Percentiles rank a stretch among this genome's conserved stretches.
Evolutionary conservation across 2,888 invertebrate genomes (phyloP).

Genomic region (Rhingia rostrata): DNA sequence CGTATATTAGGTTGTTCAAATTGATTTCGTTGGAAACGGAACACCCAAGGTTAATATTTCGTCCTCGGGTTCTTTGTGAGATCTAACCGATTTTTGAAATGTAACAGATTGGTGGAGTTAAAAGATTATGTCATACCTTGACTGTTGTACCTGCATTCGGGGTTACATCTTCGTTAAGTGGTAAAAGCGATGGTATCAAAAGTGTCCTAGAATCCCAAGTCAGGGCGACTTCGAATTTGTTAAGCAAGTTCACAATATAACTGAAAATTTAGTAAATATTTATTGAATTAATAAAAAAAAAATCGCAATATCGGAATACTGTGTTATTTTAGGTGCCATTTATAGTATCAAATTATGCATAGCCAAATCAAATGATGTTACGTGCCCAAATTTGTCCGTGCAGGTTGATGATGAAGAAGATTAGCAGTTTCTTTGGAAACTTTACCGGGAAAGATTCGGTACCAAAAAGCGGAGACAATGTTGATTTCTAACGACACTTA

Average conservation of each 20-base stretch:
- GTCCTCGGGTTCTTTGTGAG: constrained; percentile 80
- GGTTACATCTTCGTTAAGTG: constrained; percentile 87
- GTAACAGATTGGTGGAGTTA: neutral
- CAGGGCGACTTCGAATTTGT: constrained; percentile 98
- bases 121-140: constrained; percentile 75
- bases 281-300: too few relatives aligned
- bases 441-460: too few relatives aligned
- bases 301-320: too few relatives aligned
- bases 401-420: too few relatives aligned
- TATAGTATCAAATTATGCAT: too few relatives aligned
- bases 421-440: too few relatives aligned
- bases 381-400: too few relatives aligned
- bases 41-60: constrained; percentile 78
- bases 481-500: too few relatives aligned
- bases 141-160: constrained; percentile 80
- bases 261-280: constrained; percentile 82
- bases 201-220: constrained; percentile 96
- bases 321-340: too few relatives aligned
- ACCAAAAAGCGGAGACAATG: too few relatives aligned
- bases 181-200: constrained; percentile 95
- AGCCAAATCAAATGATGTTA: too few relatives aligned
- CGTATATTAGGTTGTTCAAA: constrained; percentile 79
- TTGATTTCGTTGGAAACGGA: constrained; percentile 81
- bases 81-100: constrained; percentile 72
- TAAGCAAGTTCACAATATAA: constrained; percentile 94